A percentile compares a stretch with the other conserved stretches of the same genome.
Evolutionary conservation across 2,113 vertebrate species (phyloP).

Genomic region (Pionites leucogaster): DNA sequence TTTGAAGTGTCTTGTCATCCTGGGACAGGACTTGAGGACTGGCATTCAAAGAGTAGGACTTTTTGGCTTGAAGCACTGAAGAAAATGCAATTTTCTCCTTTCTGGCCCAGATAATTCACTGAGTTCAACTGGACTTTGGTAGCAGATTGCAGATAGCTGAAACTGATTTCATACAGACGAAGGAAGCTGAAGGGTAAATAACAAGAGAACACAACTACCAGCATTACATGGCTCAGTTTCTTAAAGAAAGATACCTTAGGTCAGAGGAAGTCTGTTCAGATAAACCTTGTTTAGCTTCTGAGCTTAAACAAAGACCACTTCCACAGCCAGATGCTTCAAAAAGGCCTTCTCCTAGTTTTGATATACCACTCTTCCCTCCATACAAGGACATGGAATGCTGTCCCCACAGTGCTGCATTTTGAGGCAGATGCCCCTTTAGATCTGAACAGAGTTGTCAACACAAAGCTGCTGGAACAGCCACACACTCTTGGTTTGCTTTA

Average conservation of each 20-base stretch:
- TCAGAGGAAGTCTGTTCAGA: neutral
- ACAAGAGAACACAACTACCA: neutral
- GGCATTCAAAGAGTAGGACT: neutral
- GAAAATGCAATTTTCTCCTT: neutral
- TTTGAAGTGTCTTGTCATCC: neutral
- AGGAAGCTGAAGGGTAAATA: neutral
- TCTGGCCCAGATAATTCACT: neutral
- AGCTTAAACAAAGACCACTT: neutral
- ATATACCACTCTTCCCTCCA: neutral
- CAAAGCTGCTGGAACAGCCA: neutral
- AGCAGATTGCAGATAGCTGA: neutral
- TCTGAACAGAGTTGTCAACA: neutral
- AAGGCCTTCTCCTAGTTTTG: neutral
- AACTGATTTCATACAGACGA: neutral
- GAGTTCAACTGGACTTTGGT: neutral
- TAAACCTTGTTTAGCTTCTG: neutral
- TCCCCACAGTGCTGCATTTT: neutral
- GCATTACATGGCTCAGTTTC: neutral
- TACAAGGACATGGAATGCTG: neutral
- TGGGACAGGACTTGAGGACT: neutral
- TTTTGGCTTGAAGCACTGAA: neutral
- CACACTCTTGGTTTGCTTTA: neutral
- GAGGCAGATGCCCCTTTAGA: neutral
- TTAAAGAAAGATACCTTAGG: neutral
- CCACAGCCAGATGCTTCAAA: neutral